phyloP scores from a whole-genome alignment of 2,888 invertebrate genomes.

The Pinctada fucata region DNA sequence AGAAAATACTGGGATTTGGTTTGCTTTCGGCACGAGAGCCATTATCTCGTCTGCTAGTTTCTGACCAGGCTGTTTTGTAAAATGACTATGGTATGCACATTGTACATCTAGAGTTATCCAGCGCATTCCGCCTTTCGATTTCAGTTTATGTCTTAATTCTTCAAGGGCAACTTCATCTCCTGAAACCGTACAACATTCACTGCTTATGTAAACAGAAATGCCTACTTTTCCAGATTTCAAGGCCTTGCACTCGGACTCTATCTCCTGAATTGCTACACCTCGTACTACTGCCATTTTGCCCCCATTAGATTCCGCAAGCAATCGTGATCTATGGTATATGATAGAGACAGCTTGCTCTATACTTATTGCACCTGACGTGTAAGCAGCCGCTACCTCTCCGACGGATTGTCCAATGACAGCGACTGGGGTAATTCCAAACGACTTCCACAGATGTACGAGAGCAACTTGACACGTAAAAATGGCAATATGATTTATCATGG shows the following conservation, averaged over 20 bases:
- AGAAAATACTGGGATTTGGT: slow-evolving; percentile 17
- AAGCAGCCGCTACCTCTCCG: slow-evolving; percentile 62
- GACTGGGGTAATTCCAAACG: slow-evolving; percentile 48
- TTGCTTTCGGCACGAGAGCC: background rate
- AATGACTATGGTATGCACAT: slow-evolving; percentile 64
- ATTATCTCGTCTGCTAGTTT: slow-evolving; percentile 37
- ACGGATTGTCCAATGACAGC: slow-evolving; percentile 59
- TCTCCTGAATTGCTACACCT: slow-evolving; percentile 27
- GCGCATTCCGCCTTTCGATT: slow-evolving; percentile 11
- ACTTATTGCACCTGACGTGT: slow-evolving; percentile 46
- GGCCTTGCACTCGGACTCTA: slow-evolving; percentile 8
- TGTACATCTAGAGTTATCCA: slow-evolving; percentile 48
- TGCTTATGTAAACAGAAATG: background rate
- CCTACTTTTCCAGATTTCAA: background rate
- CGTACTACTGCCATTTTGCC: slow-evolving; percentile 56
- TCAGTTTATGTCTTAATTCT: slow-evolving; percentile 36
- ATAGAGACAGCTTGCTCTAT: slow-evolving; percentile 53
- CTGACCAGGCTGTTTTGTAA: slow-evolving; percentile 46
- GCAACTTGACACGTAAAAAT: slow-evolving; percentile 58
- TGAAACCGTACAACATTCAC: background rate
- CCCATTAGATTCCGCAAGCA: slow-evolving; percentile 37
- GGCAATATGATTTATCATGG: slow-evolving; percentile 51
- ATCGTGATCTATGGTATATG: slow-evolving; percentile 49
- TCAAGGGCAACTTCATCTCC: background rate
- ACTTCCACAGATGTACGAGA: slow-evolving; percentile 40